Percentiles rank a stretch among this genome's conserved stretches.
Evolutionary conservation across 2,888 invertebrate genomes (phyloP).

Genomic region (Phasia obesa): DNA sequence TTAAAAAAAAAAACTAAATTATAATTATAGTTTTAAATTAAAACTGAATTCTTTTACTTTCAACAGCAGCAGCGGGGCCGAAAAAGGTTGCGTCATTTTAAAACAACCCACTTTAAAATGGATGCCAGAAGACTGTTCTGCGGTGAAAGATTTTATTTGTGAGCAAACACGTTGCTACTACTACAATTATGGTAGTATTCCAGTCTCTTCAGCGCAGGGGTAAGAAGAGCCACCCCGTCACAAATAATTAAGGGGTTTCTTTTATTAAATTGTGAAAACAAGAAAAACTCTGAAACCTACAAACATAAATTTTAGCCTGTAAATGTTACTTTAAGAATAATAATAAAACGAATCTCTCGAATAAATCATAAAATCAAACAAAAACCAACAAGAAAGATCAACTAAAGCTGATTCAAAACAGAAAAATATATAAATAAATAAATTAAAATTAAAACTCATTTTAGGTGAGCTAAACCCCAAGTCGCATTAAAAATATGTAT

Average conservation of each 20-base stretch:
- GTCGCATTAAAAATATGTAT: constrained; percentile 73
- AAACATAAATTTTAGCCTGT: constrained; percentile 70
- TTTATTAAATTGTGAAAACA: constrained; percentile 71
- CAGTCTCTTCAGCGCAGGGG: constrained; percentile 95
- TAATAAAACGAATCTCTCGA: constrained; percentile 69
- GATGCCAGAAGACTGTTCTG: constrained; percentile 92
- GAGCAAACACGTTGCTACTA: constrained; percentile 95
- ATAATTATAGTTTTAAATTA: constrained; percentile 17
- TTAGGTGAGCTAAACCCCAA: constrained; percentile 83
- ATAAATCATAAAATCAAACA: constrained; percentile 52
- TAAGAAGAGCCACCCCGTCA: constrained; percentile 84
- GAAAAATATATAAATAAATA: constrained; percentile 72
- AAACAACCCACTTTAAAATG: constrained; percentile 90
- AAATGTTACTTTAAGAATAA: constrained; percentile 72
- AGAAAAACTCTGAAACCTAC: constrained; percentile 67
- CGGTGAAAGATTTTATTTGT: constrained; percentile 93
- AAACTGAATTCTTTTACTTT: constrained; percentile 44
- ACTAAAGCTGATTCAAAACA: constrained; percentile 52
- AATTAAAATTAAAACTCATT: constrained; percentile 56
- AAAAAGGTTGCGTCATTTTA: constrained; percentile 90
- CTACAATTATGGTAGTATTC: constrained; percentile 95
- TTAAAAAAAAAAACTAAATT: too few relatives aligned
- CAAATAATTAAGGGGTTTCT: constrained; percentile 54
- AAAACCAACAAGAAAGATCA: constrained; percentile 56
- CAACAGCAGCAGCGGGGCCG: constrained; percentile 85